Base-by-base conservation (phyloP, 2,113 vertebrate species). In the Myrmecobius fasciatus region DNA sequence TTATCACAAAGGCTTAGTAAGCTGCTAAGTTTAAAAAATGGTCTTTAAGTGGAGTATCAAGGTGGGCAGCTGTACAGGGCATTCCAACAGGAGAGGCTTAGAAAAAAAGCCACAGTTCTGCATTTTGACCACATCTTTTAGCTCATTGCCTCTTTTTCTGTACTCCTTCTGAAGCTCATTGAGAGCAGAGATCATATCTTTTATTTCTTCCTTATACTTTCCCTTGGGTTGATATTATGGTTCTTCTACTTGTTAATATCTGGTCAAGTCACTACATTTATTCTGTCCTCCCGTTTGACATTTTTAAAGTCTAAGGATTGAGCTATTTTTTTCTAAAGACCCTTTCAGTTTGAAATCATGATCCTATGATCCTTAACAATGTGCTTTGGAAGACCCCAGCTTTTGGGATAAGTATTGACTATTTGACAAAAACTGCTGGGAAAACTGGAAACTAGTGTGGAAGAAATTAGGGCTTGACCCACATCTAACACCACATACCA, bases 21-120 rank as follows among this genome's bases (percentile, higher is more conserved):
- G 89, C 92, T 95, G 91, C 93, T 43, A 94, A 96, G 93, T 95
- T 96, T n/a, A 96, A 95, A 97, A 97, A 97, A 97, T 96, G 97
- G 93, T 52, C 91, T 92, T 91, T 96, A 93, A 96, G 93, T 91
- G 91, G n/a, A 90, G 51, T 48, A 91, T 89, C 11, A 60, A 94
- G 95, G 94, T 95, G 91, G 75, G 26, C 90, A 91, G 89, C 92
- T 6, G 89, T 22, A n/a, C 47, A 22, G 47, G 83, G 60, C 52
- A 28, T 36, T 26, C 53, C 92, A 48, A 28, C 1, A 49, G 43
- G n/a, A 93, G 3, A 6, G 22, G 1, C 0, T 3, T 1, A 43
- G 67, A 20, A n/a, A 20, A n/a, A 83, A 83, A 17, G 36, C 43
- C 20, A 8, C 36, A 83, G 36, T 83, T 83, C n/a, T 83, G 20